A percentile compares a stretch with the other conserved stretches of the same genome.
Conservation (phyloP, 2,797 vertebrate species). For the Chaenodraco wilsoni region DNA sequence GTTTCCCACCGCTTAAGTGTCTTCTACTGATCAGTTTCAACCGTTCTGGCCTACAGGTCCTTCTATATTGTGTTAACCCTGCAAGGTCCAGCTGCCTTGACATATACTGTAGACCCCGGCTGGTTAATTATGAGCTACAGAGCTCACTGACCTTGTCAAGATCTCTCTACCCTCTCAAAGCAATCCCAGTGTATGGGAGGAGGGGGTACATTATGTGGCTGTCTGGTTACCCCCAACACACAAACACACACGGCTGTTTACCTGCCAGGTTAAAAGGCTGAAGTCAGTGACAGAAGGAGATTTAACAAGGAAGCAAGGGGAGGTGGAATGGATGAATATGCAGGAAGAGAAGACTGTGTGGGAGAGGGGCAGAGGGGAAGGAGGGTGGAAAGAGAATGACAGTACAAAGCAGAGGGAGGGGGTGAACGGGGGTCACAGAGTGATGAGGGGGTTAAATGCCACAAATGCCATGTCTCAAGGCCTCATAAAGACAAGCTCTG, state of each 20-base stretch:
- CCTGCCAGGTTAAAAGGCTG: conserved; percentile 77
- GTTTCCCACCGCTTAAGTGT: not conserved
- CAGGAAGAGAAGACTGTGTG: conserved; percentile 57
- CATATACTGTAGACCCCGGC: conserved; percentile 71
- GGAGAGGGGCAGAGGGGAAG: conserved; percentile 49
- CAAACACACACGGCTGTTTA: conserved; percentile 62
- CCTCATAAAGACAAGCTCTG: conserved; percentile 82
- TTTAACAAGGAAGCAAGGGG: conserved; percentile 64
- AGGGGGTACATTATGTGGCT: conserved; percentile 58
- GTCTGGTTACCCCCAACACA: conserved; percentile 50
- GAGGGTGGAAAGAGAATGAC: conserved; percentile 59
- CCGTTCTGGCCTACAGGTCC: conserved; percentile 27
- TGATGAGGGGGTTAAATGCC: conserved; percentile 84
- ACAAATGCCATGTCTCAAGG: conserved; percentile 82
- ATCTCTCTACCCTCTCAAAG: conserved; percentile 57
- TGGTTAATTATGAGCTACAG: conserved; percentile 82
- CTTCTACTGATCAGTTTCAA: conserved; percentile 9
- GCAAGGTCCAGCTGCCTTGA: conserved; percentile 65
- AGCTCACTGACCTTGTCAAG: conserved; percentile 83
- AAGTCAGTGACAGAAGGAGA: conserved; percentile 73
- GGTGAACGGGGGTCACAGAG: conserved; percentile 65
- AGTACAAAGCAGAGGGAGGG: conserved; percentile 68
- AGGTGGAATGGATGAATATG: conserved; percentile 73
- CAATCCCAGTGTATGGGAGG: conserved; percentile 46
- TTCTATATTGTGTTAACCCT: conserved; percentile 39